Evolutionary conservation across 35 echinoderm and acorn worm species (phyloP), one percentile per base, ranked within the genome.

Genomic region (Holothuria glaberrima): DNA sequence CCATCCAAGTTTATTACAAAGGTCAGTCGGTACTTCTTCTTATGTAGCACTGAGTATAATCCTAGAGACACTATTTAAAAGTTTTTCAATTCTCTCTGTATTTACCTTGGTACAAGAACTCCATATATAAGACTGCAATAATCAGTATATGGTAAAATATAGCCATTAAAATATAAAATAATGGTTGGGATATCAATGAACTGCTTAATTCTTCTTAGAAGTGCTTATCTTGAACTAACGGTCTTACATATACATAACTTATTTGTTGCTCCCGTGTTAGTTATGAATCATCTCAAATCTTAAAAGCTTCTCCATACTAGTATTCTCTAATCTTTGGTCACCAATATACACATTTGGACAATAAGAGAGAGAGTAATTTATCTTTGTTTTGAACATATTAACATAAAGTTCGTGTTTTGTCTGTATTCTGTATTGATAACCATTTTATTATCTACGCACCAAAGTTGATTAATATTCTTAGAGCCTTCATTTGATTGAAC

Each of bases 381-480:
- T 35, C 30, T 73, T 33, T 73, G 70, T 73, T 73, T 73, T 28
- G 29, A 73, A 33, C 70, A 73, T 73, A 36, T 73, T 73, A 44
- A 73, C 70, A 73, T 44, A 73, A n/a, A n/a, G 26, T 73, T 33
- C 30, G 25, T 31, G 70, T 73, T 73, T 73, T 73, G 29, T 44
- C 30, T 33, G 70, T 61, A n/a, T n/a, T n/a, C n/a, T n/a, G n/a
- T 33, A 73, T 73, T 34, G 32, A 73, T 73, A 33, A 73, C 70
- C 70, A 73, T 73, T 73, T 73, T 73, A 33, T 73, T 73, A 73
- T 73, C 70, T 28, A 9, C 30, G 29, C 70, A 73, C 70, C 70
- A 73, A n/a, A n/a, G n/a, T 73, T 32, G 30, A 31, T 31, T 9
- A 33, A 73, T 73, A 73, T 73, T 73, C 70, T 73, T 73, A 73